phyloP scores from a whole-genome alignment of 2,113 vertebrate species.

The Prochilodus magdalenae region DNA sequence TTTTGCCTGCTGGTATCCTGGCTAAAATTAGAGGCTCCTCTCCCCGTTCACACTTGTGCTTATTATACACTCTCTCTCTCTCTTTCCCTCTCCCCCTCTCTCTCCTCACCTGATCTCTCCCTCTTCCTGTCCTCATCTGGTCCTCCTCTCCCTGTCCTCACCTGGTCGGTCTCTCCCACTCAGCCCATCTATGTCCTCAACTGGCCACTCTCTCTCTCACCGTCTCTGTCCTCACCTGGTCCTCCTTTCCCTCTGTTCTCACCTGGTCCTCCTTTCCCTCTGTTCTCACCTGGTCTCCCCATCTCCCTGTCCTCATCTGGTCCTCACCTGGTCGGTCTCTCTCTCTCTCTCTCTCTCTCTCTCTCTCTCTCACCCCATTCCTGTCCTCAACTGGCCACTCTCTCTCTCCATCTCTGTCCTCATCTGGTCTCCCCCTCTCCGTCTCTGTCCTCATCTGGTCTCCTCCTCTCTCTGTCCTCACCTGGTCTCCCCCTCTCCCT shows the following conservation, averaged over 20 bases:
- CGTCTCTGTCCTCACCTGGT: background rate
- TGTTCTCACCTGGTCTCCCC: too few species aligned
- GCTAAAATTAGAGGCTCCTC: conserved; percentile 69
- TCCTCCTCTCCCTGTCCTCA: background rate
- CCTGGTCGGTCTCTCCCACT: too few species aligned
- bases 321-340: too few species aligned
- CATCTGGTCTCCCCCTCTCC: conserved; percentile 45
- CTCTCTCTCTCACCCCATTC: too few species aligned
- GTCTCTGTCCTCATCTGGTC: background rate
- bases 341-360: too few species aligned
- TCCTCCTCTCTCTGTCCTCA: background rate
- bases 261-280: too few species aligned
- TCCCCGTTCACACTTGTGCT: conserved; percentile 46
- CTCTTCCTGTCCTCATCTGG: background rate
- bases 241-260: too few species aligned
- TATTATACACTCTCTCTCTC: conserved; percentile 62
- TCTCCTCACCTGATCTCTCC: conserved; percentile 2
- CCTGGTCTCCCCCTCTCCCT: too few species aligned
- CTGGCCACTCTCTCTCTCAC: background rate
- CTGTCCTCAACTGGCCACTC: too few species aligned
- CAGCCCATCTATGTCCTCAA: too few species aligned
- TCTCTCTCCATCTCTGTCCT: conserved; percentile 30
- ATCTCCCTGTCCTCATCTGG: too few species aligned
- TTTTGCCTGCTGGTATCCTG: conserved; percentile 48
- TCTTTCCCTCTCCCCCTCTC: conserved; percentile 43